Evolutionary conservation across 2,797 vertebrate genomes (phyloP).

Genomic region (Fratercula arctica): DNA sequence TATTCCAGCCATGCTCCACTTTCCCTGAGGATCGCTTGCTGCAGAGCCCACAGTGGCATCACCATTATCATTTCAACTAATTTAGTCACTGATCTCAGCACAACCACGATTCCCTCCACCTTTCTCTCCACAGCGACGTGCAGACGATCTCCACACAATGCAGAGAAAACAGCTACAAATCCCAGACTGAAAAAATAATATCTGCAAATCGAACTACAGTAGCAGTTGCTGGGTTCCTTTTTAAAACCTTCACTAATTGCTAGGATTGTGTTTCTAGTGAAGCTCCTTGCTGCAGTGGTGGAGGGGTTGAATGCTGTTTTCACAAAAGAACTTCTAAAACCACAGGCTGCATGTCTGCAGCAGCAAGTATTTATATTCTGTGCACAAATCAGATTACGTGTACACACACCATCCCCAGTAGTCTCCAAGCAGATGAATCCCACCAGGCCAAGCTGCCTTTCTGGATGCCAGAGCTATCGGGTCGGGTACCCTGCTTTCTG

Average conservation of each 20-base stretch:
- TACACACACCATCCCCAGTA: not conserved
- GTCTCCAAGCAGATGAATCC: not conserved
- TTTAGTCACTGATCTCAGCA: not conserved
- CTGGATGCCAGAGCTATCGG: accelerated
- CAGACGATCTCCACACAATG: not conserved
- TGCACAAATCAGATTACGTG: not conserved
- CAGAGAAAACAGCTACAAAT: not conserved
- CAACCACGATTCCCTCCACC: not conserved
- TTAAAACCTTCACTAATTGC: not conserved
- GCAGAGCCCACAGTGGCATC: not conserved
- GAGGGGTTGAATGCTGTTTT: not conserved
- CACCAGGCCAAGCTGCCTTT: not conserved
- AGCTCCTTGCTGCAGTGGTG: not conserved
- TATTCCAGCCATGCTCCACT: not conserved
- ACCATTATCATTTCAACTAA: not conserved
- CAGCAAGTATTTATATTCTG: not conserved
- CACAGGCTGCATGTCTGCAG: conserved; percentile 11
- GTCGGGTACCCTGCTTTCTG: not conserved
- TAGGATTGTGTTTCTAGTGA: not conserved
- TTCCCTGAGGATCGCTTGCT: not conserved
- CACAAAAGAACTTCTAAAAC: conserved; percentile 11
- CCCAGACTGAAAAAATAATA: not conserved
- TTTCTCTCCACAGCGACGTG: accelerated
- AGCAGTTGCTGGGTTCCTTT: conserved; percentile 29
- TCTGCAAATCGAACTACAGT: not conserved